Base-by-base conservation (phyloP, 2,888 invertebrate species). In the Cataglyphis rosenhaueri region DNA sequence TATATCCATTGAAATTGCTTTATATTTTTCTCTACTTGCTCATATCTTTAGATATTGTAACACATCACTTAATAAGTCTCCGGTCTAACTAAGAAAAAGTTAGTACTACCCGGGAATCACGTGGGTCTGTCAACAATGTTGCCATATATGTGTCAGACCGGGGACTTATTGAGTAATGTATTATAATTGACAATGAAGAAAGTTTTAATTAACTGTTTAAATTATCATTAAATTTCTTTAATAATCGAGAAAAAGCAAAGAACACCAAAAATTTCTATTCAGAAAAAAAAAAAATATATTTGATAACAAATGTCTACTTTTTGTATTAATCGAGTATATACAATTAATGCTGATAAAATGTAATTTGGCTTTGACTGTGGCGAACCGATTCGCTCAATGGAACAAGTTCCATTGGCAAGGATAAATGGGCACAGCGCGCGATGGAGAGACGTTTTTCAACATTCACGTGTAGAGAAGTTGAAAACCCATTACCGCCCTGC, bases 401-500 rank as follows among this genome's bases (percentile, higher is more conserved):
- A 21, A 74, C 78, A 59, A 78, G 61, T 84, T 66, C 8, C 29
- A 44, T 73, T 73, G 68, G 35, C 48, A 52, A 66, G 59, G 48
- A 55, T 57, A 64, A 78, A 76, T 52, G 61, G 55, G 55, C 18
- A 55, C n/a, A 38, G 41, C 48, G 61, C 44, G 35, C 48, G 59
- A 62, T 18, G 48, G 65, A 29, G 70, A 79, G 82, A 70, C 64
- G 57, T 84, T 83, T 87, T 84, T 78, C 48, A 86, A 83, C 66
- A 84, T 82, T 83, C 85, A 81, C 82, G 82, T 74, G 85, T 73
- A 41, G 85, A 84, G 59, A 85, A 86, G 78, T 86, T 71, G 81
- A 81, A 85, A 87, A 83, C 74, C 84, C 75, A 85, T 88, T 88
- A 88, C 84, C 68, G 75, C 29, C 35, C 21, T 71, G 87, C 85